These are phyloP conservation scores for Spondyliosoma cantharus DNA, from an alignment of 2,797 vertebrate species.

Conservation along the genomic window DNA sequence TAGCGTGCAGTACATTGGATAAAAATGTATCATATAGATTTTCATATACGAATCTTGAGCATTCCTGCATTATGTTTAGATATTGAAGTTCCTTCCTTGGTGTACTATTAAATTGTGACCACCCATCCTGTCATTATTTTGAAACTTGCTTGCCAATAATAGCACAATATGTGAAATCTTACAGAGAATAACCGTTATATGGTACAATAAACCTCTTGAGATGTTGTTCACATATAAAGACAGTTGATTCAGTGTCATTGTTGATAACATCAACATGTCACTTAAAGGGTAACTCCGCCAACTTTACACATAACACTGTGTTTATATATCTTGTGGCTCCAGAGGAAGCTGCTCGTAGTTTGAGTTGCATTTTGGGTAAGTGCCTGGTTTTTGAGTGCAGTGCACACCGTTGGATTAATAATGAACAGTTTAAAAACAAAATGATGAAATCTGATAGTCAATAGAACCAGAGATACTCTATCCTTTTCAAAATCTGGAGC, in stretches of 20 bases:
- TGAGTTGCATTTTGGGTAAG: too few species aligned
- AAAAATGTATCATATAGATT: background rate
- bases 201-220: background rate
- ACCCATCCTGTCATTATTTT: background rate
- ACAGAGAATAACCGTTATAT: too few species aligned
- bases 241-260: background rate
- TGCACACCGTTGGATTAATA: too few species aligned
- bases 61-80: background rate
- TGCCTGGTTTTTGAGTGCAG: too few species aligned
- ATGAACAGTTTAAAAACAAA: too few species aligned
- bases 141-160: background rate
- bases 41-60: background rate
- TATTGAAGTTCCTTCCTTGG: background rate
- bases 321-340: too few species aligned
- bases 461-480: too few species aligned
- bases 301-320: too few species aligned
- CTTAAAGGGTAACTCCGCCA: background rate
- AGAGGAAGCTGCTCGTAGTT: too few species aligned
- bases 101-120: background rate
- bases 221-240: background rate
- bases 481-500: too few species aligned
- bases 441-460: too few species aligned
- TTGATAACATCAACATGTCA: background rate
- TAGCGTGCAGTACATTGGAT: background rate
- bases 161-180: background rate